Base-by-base conservation (phyloP, 2,888 invertebrate genomes). In the Apamea anceps region DNA sequence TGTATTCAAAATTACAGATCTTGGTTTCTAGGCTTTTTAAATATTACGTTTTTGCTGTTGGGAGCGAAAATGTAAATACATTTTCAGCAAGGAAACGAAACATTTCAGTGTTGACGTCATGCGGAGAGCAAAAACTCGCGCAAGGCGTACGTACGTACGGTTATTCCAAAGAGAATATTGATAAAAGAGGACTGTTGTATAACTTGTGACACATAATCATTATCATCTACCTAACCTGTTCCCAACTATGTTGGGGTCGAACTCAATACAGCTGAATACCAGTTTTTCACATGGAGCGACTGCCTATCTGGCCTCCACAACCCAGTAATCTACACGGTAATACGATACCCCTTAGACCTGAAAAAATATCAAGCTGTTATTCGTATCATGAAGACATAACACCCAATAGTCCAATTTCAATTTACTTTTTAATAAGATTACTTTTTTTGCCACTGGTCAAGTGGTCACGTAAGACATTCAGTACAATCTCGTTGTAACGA, bases 1-100 rank as follows among this genome's bases (percentile, higher is more conserved):
- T 81, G 85, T 73, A 68, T 85, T 73, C 37, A 70, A 67, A 84
- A 76, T 87, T 72, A 42, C 45, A 76, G 42, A 77, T 51, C 65
- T 68, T 77, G 79, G 54, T 79, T 80, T 51, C n/a, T 77, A 72
- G 66, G 62, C 45, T 28, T 78, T 63, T 70, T 37, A 8, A 72
- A 73, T 75, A 77, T 51, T 67, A 63, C 25, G 60, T n/a, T 60
- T 62, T 75, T 63, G 32, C 18, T 57, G 21, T 45, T 62, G 37
- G 63, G 15, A n/a, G 25, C 12, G 13, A 57, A 57, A 72, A 62
- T 51, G 5, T 67, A 51, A 71, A 71, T 66, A 51, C 2, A 63
- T 71, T 80, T 74, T 54, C n/a, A 68, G 57, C 18, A 21, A 72
- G 28, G 13, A 18, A 70, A 72, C 25, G 28, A 65, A 72, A 72